Conservation (phyloP, 2,888 invertebrate genomes). For the Nipponacmea schrenckii region DNA sequence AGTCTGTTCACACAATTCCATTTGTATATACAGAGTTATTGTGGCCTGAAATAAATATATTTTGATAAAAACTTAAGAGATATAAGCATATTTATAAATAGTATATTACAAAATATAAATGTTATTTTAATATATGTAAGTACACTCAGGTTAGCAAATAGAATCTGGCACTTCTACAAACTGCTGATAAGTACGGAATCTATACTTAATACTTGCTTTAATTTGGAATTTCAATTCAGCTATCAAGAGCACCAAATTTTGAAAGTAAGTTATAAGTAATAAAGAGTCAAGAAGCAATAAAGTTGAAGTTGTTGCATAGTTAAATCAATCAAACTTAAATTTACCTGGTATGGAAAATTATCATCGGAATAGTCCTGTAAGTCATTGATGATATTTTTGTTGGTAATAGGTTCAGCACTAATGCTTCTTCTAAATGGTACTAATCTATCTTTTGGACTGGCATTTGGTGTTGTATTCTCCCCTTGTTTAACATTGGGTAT, state of each 20-base stretch:
- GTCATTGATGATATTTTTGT: background rate
- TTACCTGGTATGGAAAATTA: constrained; percentile 10
- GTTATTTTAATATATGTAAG: too few relatives aligned
- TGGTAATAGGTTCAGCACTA: background rate
- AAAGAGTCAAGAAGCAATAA: too few relatives aligned
- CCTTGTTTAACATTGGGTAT: background rate
- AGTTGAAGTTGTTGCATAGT: too few relatives aligned
- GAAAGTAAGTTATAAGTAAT: too few relatives aligned
- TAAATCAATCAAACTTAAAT: background rate
- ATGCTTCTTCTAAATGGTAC: background rate
- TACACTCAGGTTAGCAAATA: too few relatives aligned
- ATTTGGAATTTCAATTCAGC: too few relatives aligned
- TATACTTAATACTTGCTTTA: too few relatives aligned
- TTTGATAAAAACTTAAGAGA: background rate
- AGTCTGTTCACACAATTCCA: constrained; percentile 83
- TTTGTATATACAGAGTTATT: constrained; percentile 81
- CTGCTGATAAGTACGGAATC: too few relatives aligned
- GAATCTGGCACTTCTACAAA: too few relatives aligned
- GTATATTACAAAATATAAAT: too few relatives aligned
- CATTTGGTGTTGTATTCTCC: background rate
- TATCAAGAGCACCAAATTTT: too few relatives aligned
- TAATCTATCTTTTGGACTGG: background rate
- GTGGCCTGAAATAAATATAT: constrained; percentile 39
- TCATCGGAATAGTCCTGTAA: constrained; percentile 7
- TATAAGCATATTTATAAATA: too few relatives aligned